Evolutionary conservation across 35 echinoderm and acorn worm genomes (phyloP).

Genomic region (Hemicentrotus pulcherrimus): DNA sequence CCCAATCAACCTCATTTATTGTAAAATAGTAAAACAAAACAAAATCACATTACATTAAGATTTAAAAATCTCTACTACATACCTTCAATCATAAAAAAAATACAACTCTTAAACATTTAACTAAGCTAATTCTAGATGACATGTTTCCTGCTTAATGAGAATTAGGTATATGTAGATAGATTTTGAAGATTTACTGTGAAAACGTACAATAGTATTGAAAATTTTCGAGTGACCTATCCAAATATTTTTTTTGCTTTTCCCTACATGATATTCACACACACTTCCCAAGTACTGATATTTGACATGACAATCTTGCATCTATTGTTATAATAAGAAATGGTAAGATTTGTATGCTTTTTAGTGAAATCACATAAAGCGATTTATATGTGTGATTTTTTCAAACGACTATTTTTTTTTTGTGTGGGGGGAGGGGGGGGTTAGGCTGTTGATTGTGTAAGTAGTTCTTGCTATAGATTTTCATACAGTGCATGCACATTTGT

Average conservation of each 20-base stretch:
- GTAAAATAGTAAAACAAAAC: background rate
- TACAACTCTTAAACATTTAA: background rate
- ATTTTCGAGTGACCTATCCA: background rate
- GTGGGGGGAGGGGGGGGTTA: too few species aligned
- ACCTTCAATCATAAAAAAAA: background rate
- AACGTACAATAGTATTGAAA: background rate
- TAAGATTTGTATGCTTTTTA: too few species aligned
- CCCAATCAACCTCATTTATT: slow-evolving; percentile 2
- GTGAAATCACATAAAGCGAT: too few species aligned
- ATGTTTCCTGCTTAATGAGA: too few species aligned
- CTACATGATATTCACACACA: background rate
- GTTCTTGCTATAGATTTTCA: too few species aligned
- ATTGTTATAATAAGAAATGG: too few species aligned
- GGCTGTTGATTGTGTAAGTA: too few species aligned
- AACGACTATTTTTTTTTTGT: too few species aligned
- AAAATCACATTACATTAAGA: background rate
- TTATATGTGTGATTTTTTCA: too few species aligned
- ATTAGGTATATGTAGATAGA: background rate
- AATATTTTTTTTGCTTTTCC: background rate
- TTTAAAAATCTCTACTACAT: background rate
- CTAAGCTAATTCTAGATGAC: background rate
- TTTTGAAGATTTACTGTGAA: background rate
- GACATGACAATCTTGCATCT: background rate
- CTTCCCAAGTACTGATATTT: background rate
- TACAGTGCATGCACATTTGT: too few species aligned